These are phyloP conservation scores for Crenuchus spilurus DNA, from an alignment of 2,797 vertebrate genomes.

Conservation along the genomic window DNA sequence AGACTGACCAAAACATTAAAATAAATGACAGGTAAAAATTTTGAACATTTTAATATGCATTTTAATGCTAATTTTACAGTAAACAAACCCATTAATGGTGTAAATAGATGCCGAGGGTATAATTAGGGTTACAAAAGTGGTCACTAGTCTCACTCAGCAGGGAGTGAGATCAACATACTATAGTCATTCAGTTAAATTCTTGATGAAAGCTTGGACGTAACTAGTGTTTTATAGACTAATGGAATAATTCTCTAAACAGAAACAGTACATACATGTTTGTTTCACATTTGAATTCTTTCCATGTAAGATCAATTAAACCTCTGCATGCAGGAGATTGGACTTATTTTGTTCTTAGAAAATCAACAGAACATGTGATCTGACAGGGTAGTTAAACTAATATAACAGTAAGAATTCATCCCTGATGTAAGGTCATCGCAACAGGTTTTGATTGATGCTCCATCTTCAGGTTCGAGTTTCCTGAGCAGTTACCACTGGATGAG, in stretches of 20 bases:
- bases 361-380: too few relatives aligned
- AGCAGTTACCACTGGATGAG: slow-evolving; percentile 96
- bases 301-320: not conserved
- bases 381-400: too few relatives aligned
- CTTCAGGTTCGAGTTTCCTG: slow-evolving; percentile 95
- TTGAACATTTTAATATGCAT: too few relatives aligned
- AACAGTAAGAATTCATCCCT: too few relatives aligned
- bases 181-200: not conserved
- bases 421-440: not conserved
- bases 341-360: too few relatives aligned
- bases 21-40: slow-evolving; percentile 92
- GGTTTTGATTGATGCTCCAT: too few relatives aligned
- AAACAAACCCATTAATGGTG: not conserved
- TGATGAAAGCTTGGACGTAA: too few relatives aligned
- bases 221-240: not conserved
- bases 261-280: not conserved
- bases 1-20: slow-evolving; percentile 99
- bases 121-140: not conserved
- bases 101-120: not conserved
- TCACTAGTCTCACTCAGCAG: not conserved
- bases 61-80: too few relatives aligned
- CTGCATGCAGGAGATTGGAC: not conserved
- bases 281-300: not conserved
- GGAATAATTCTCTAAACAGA: not conserved
- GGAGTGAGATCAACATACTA: too few relatives aligned